Conservation (phyloP, 2,113 vertebrate species). For the Scatophagus argus region DNA sequence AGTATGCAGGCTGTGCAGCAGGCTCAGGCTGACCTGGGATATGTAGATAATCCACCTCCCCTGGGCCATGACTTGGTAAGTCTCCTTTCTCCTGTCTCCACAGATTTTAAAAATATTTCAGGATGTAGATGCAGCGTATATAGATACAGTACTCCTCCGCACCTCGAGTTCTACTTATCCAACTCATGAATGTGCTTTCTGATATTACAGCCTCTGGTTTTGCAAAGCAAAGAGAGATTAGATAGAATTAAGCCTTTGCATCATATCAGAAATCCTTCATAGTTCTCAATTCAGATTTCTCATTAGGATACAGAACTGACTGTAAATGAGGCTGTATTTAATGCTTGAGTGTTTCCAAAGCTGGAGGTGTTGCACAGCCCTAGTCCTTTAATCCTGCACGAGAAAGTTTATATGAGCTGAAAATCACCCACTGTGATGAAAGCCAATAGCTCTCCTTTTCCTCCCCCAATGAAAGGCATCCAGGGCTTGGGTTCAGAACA, state of each 20-base stretch:
- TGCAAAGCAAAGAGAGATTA: constrained; percentile 27
- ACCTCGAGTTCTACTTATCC: constrained; percentile 7
- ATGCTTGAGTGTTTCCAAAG: constrained; percentile 60
- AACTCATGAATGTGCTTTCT: constrained; percentile 10
- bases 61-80: constrained; percentile 97
- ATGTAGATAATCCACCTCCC: constrained; percentile 94
- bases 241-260: constrained; percentile 26
- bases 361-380: constrained; percentile 51
- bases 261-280: constrained; percentile 43
- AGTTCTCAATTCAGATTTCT: constrained; percentile 53
- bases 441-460: constrained; percentile 56
- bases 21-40: constrained; percentile 92
- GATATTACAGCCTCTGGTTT: constrained; percentile 23
- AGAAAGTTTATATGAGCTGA: constrained; percentile 64
- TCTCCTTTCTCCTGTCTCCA: constrained; percentile 1
- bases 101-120: constrained; percentile 15
- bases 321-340: constrained; percentile 54
- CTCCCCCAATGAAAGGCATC: constrained; percentile 88
- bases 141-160: background rate
- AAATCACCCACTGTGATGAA: constrained; percentile 70
- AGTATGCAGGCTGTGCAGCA: constrained; percentile 98
- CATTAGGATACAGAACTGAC: constrained; percentile 40
- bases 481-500: constrained; percentile 99
- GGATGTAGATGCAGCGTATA: background rate
- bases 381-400: constrained; percentile 63